Evolutionary conservation across 2,113 vertebrate genomes (phyloP), one percentile per base, ranked within the genome.

Genomic region (Sigmodon hispidus): DNA sequence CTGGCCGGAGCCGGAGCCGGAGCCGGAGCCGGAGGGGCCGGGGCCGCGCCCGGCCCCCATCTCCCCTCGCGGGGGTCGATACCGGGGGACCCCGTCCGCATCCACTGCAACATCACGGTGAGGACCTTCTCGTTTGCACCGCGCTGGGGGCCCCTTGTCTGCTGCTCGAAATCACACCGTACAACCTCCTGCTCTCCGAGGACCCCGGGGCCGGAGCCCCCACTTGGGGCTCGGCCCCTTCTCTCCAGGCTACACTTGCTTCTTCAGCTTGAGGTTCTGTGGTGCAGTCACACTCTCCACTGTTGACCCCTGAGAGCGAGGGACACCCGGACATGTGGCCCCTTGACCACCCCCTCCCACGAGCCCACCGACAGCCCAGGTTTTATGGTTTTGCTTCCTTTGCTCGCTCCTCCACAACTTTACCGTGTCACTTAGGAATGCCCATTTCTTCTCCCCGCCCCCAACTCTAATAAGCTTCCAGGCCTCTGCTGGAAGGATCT

Each of bases 31-130:
- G 90, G 63, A 89, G 98, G 63, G 90, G 98, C 98, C 86, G 98
- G 97, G 90, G 97, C 97, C 85, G 97, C 98, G 80, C 98, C 98
- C 83, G 98, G 98, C 7, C 98, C 98, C 90, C 97, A 97, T 87
- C 95, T 96, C 6, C 95, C 97, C 90, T 96, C 99, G 97, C 98
- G 99, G 99, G 98, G 99, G 99, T 96, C 99, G 97, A 52, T 98
- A 98, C 96, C 97, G 4, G 97, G 99, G 70, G 99, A 99, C 93
- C 98, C 99, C 84, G 98, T 99, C 84, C 99, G 99, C 87, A 99
- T 99, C 97, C 99, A 99, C 98, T 99, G 99, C 98, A 99, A 99
- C 97, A 99, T 99, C 96, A 99, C 99, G 99, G 99, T 99, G 98
- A 98, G 99, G 96, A 96, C 72, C 79, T 75, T 67, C 34, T 79